Conservation (phyloP, 2,888 invertebrate species). For the Lamellibrachia columna region DNA sequence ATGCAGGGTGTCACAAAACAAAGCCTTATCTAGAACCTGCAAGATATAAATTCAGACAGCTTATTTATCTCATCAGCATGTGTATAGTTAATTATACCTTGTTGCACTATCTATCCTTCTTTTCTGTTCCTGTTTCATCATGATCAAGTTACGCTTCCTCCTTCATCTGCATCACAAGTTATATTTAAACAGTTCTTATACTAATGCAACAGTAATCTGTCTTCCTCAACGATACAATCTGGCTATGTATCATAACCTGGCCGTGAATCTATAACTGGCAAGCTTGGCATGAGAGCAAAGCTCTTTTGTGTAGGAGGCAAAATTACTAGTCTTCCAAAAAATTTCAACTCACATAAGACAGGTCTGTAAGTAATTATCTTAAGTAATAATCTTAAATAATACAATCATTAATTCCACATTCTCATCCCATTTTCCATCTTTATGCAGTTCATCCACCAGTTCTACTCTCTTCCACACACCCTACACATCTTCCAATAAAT, state of each 20-base stretch:
- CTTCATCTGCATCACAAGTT: neutral
- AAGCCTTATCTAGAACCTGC: too few relatives aligned
- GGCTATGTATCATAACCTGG: neutral
- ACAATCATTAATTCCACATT: neutral
- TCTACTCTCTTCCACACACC: neutral
- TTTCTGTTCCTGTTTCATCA: neutral
- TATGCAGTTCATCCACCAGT: neutral
- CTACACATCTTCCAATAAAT: neutral
- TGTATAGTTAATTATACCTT: neutral
- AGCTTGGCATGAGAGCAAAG: neutral
- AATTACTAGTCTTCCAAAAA: neutral
- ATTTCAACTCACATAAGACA: too few relatives aligned
- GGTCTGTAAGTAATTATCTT: neutral
- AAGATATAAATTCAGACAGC: too few relatives aligned
- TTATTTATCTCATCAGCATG: neutral
- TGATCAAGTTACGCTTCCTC: neutral
- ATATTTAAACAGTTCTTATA: constrained; percentile 6
- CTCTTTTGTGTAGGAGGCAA: neutral
- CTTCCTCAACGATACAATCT: neutral
- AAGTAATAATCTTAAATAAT: neutral
- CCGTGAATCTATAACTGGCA: neutral
- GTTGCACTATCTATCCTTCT: neutral
- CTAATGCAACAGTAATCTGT: neutral
- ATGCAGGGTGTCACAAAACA: too few relatives aligned
- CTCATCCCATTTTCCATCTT: neutral